phyloP scores from a whole-genome alignment of 1,140 invertebrate genomes.

The Heliothis virescens region DNA sequence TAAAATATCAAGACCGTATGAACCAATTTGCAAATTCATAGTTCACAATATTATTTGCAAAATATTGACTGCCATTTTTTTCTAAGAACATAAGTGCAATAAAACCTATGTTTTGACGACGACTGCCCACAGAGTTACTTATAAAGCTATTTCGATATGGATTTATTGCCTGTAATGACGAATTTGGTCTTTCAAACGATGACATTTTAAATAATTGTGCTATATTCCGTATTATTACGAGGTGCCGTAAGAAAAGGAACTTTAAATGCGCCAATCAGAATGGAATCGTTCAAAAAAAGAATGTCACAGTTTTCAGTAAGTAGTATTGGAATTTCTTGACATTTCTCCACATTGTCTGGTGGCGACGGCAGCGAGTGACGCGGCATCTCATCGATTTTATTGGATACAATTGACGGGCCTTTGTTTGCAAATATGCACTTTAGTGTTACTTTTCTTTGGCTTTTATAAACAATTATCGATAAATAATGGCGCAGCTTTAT shows the following conservation, averaged over 20 bases:
- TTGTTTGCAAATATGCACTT: slow-evolving; percentile 65
- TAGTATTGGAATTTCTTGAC: slow-evolving; percentile 52
- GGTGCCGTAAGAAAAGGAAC: slow-evolving; percentile 28
- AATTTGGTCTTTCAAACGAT: slow-evolving; percentile 32
- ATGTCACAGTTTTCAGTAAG: slow-evolving; percentile 42
- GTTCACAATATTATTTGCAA: slow-evolving; percentile 12
- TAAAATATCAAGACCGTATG: neutral
- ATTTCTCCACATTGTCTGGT: slow-evolving; percentile 61
- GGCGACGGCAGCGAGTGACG: slow-evolving; percentile 49
- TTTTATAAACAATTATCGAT: slow-evolving; percentile 57
- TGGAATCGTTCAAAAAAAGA: slow-evolving; percentile 30
- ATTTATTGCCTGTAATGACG: slow-evolving; percentile 46
- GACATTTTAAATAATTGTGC: slow-evolving; percentile 43
- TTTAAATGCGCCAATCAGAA: slow-evolving; percentile 44
- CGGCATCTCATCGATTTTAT: slow-evolving; percentile 66
- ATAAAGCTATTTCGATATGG: slow-evolving; percentile 41
- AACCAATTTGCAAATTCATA: slow-evolving; percentile 13
- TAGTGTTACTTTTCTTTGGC: slow-evolving; percentile 40
- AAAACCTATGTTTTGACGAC: slow-evolving; percentile 57
- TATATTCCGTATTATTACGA: slow-evolving; percentile 26
- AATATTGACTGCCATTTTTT: slow-evolving; percentile 26
- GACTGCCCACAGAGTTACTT: slow-evolving; percentile 55
- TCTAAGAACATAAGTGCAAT: slow-evolving; percentile 43
- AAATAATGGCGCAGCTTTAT: slow-evolving; percentile 49
- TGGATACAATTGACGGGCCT: slow-evolving; percentile 63